These are phyloP conservation scores for Anabas testudineus DNA, from an alignment of 2,797 vertebrate genomes.

Conservation along the genomic window DNA sequence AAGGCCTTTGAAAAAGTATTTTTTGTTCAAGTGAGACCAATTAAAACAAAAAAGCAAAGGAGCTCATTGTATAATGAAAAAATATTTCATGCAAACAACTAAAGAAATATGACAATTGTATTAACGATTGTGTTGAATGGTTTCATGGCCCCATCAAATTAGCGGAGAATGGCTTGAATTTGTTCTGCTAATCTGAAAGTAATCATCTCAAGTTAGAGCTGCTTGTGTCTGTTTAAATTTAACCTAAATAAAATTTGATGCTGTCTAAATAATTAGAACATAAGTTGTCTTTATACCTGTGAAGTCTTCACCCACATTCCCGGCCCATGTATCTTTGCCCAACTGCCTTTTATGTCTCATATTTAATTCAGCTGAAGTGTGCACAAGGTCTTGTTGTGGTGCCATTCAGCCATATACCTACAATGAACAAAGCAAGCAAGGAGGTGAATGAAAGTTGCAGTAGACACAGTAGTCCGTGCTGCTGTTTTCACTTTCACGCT, in stretches of 20 bases:
- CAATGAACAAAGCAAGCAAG: constrained; percentile 25
- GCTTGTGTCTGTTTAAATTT: constrained; percentile 17
- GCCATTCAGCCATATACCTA: neutral
- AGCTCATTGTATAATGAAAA: constrained; percentile 33
- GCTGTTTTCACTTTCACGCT: constrained; percentile 35
- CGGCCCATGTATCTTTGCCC: constrained; percentile 3
- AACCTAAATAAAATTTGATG: constrained; percentile 11
- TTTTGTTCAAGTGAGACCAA: constrained; percentile 41
- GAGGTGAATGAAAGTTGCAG: constrained; percentile 41
- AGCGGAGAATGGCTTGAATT: constrained; percentile 50
- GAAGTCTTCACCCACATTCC: neutral
- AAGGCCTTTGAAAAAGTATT: constrained; percentile 41
- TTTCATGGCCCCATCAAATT: constrained; percentile 42
- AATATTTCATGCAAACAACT: constrained; percentile 29
- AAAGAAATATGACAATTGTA: constrained; percentile 52
- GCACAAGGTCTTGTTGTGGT: constrained; percentile 17
- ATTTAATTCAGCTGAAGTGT: constrained; percentile 41
- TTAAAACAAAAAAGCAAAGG: constrained; percentile 48
- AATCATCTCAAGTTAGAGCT: constrained; percentile 27
- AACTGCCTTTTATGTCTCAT: constrained; percentile 19
- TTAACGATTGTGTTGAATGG: constrained; percentile 48
- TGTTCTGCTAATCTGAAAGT: constrained; percentile 19
- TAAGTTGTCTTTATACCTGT: neutral
- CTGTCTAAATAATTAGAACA: neutral
- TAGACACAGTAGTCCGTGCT: constrained; percentile 5